phyloP scores from a whole-genome alignment of 2,797 vertebrate species.

The Girardinus metallicus region DNA sequence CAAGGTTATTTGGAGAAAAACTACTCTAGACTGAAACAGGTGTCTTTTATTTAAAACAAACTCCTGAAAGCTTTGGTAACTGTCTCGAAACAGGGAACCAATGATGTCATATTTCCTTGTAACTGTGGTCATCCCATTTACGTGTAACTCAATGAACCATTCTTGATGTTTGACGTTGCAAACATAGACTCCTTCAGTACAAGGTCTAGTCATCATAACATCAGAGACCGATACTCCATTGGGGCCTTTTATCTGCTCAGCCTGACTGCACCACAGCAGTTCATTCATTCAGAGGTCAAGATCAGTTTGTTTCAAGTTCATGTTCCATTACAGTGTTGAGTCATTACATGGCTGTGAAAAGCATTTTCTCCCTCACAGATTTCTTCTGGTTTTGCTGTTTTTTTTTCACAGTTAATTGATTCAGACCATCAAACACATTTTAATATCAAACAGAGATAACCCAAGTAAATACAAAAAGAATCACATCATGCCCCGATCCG shows the following conservation, averaged over 20 bases:
- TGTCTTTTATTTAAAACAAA: not conserved
- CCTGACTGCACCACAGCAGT: not conserved
- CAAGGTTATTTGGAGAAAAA: not conserved
- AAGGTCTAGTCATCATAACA: not conserved
- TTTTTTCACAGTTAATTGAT: not conserved
- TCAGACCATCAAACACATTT: not conserved
- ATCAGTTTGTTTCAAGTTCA: slow-evolving; percentile 1
- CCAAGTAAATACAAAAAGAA: not conserved
- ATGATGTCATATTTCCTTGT: not conserved
- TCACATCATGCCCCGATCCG: not conserved
- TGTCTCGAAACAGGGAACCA: not conserved
- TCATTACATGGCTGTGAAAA: not conserved
- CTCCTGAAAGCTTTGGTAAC: not conserved
- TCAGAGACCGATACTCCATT: not conserved
- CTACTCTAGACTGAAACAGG: not conserved
- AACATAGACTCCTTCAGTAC: not conserved
- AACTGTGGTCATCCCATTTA: not conserved
- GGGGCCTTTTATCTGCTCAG: not conserved
- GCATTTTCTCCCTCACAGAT: not conserved
- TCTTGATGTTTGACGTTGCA: not conserved
- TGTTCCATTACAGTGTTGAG: not conserved
- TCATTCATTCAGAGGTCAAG: slow-evolving; percentile 4
- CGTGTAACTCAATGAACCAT: not conserved
- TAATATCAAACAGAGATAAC: not conserved
- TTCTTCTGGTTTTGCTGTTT: not conserved